A percentile compares a stretch with the other conserved stretches of the same genome.
Evolutionary conservation across 2,797 vertebrate genomes (phyloP).

Genomic region (Cheracebus regulus): DNA sequence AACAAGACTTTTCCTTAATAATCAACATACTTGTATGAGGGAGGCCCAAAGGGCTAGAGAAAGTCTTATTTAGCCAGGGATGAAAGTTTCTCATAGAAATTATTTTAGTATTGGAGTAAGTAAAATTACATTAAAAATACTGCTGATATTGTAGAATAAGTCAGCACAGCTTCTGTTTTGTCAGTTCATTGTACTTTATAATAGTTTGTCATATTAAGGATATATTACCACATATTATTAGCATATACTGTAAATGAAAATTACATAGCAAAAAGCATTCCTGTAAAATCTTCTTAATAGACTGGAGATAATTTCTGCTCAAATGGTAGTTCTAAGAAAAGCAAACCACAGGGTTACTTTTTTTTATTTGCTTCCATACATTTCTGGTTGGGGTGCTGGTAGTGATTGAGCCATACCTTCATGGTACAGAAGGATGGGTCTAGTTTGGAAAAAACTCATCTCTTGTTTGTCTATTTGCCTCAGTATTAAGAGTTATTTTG

Average conservation of each 20-base stretch:
- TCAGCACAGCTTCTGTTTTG: background rate
- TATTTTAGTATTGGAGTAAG: conserved; percentile 12
- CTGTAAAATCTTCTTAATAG: conserved; percentile 1
- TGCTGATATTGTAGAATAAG: background rate
- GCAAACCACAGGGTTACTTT: background rate
- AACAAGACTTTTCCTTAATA: background rate
- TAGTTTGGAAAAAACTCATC: background rate
- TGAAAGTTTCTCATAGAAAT: conserved; percentile 1
- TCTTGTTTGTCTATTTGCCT: background rate
- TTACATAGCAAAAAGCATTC: background rate
- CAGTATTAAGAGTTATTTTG: background rate
- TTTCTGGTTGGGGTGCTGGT: background rate
- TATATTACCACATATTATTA: background rate
- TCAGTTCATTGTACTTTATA: conserved; percentile 38
- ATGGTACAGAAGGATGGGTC: background rate
- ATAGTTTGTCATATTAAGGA: conserved; percentile 31
- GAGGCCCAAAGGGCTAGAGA: background rate
- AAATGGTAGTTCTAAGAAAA: background rate
- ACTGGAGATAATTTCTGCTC: background rate
- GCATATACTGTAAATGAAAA: background rate
- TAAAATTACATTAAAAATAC: conserved; percentile 12
- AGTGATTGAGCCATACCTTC: background rate
- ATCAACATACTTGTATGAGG: background rate
- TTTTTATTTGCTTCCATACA: background rate
- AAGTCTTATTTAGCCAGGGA: background rate